Base-by-base conservation (phyloP, 2,797 vertebrate genomes). In the Apogon hyalosoma region DNA sequence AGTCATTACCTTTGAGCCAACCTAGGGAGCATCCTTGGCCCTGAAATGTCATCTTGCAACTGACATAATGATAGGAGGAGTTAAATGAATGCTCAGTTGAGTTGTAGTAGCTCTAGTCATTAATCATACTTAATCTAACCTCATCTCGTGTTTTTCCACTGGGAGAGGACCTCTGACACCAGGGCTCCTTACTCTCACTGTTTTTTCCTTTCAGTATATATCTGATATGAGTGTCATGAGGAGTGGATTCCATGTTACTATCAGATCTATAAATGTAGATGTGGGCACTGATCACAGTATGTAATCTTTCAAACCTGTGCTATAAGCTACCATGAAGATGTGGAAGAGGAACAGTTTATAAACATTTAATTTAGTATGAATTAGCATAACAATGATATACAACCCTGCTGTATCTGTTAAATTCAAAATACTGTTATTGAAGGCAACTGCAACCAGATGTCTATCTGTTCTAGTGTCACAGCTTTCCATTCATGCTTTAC, bases 361-460 rank as follows among this genome's bases (percentile, higher is more conserved):
- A 0, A 36, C 54, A 78, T 67, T 39, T 47, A 12, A 52, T 31
- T 42, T 18, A 63, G 69, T 43, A 49, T 28, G 28, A 2, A 43
- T 6, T 39, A 24, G 46, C 38, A 28, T 7, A 31, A 38, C 33
- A 60, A 40, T 19, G 38, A 42, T 69, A 69, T 67, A 46, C 13
- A 55, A 45, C n/a, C 48, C 10, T 11, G 11, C 7, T 36, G 21
- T 24, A 48, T 52, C 50, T 67, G 1, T 47, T 4, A 54, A 10
- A 43, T 63, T 41, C 11, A 56, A 59, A 45, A 59, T 12, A 42
- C 48, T 33, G 4, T 66, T 60, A 48, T 7, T 21, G 9, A 28
- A 48, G n/a, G 49, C n/a, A 2, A 9, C 6, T 36, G 19, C 6
- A 50, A 31, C 24, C 7, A 28, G 1, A 49, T 7, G 41, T 65